Base-by-base conservation (phyloP, 1,140 invertebrate species). In the Pantala flavescens region DNA sequence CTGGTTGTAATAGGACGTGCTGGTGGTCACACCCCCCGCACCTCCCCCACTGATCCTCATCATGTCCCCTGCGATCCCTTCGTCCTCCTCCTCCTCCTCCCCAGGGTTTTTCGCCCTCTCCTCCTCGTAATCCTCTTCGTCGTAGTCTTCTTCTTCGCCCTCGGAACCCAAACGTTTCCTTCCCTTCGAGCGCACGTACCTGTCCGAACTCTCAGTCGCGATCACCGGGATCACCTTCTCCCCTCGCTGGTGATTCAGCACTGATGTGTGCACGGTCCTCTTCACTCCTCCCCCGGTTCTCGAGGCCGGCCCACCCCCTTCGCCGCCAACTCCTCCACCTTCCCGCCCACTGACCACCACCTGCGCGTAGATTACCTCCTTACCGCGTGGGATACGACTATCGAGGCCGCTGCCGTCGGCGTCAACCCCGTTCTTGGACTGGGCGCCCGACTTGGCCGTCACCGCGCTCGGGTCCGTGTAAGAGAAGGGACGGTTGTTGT, bases 401-500 rank as follows among this genome's bases (percentile, higher is more conserved):
- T 49, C 23, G 36, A 43, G n/a, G 21, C 70, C 24, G 28, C 21
- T 5, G 55, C 55, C 24, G 63, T 63, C 49, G 16, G 49, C 14
- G 49, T 63, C 49, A 63, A 63, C 49, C 49, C 49, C 49, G 23
- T 84, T 80, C 73, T 77, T 70, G 49, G 70, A 63, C 16, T 24
- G 43, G 49, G 74, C 49, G 28, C 77, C 81, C 49, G 49, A 63
- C 49, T 63, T 63, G 49, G 49, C 14, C 76, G 80, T 79, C 12
- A 79, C 71, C 11, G 82, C 82, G 74, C 86, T 87, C 2, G 87
- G 86, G 77, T 86, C 84, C 0, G 88, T 90, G 77, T 92, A 92
- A 0, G 90, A 91, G 80, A 92, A 91, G 12, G 90, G 90, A 79
- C 90, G 86, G 78, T 91, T 92, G 77, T 88, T 87, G 79, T 91